Conservation (phyloP, 2,888 invertebrate species). For the Eupithecia centaureata region DNA sequence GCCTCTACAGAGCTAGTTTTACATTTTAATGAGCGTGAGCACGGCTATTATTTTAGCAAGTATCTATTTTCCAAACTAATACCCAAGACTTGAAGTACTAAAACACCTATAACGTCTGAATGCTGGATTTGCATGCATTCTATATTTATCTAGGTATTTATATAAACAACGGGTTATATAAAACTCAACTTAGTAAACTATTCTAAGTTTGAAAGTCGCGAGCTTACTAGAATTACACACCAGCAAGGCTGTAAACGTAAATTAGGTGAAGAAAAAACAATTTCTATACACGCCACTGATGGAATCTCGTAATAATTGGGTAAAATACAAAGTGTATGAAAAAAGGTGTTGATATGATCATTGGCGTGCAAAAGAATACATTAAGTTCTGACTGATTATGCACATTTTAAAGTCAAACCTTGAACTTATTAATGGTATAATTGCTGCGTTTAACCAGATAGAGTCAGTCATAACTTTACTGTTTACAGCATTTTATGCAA, state of each 20-base stretch:
- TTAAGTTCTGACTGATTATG: slow-evolving; percentile 70
- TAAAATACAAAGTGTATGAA: slow-evolving; percentile 59
- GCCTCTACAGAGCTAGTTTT: slow-evolving; percentile 30
- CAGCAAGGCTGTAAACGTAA: slow-evolving; percentile 65
- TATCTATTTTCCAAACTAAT: slow-evolving; percentile 16
- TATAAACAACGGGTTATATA: slow-evolving; percentile 2
- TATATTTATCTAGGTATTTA: not conserved
- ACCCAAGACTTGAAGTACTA: not conserved
- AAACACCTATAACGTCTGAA: not conserved
- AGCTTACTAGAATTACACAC: slow-evolving; percentile 59
- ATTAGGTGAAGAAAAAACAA: slow-evolving; percentile 60
- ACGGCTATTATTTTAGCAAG: slow-evolving; percentile 26
- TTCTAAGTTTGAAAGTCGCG: slow-evolving; percentile 15
- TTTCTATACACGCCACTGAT: slow-evolving; percentile 76
- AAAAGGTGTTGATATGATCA: slow-evolving; percentile 64
- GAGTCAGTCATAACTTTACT: slow-evolving; percentile 32
- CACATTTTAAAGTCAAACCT: slow-evolving; percentile 68
- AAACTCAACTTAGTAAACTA: not conserved
- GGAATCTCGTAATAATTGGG: slow-evolving; percentile 74
- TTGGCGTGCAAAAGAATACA: slow-evolving; percentile 69
- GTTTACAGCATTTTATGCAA: slow-evolving; percentile 36
- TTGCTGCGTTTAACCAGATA: slow-evolving; percentile 40
- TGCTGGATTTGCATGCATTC: slow-evolving; percentile 5
- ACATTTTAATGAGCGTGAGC: slow-evolving; percentile 33
- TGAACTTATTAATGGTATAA: slow-evolving; percentile 63